Conservation (phyloP, 2,797 vertebrate species). For the Fratercula arctica region DNA sequence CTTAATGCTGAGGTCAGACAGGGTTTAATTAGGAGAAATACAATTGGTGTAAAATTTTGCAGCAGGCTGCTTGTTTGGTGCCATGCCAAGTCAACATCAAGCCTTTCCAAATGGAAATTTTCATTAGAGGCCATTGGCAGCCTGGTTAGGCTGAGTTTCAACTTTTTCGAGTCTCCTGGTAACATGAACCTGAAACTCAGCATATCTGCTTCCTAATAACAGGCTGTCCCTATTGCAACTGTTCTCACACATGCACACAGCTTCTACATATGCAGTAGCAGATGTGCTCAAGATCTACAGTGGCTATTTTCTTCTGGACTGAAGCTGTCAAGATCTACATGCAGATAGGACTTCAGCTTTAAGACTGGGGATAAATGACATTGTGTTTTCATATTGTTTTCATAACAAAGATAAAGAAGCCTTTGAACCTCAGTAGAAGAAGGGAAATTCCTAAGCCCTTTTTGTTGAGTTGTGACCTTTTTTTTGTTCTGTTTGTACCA, state of each 20-base stretch:
- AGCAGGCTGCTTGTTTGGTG: slow-evolving; percentile 81
- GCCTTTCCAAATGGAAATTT: slow-evolving; percentile 80
- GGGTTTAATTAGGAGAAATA: slow-evolving; percentile 95
- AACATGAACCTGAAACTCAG: slow-evolving; percentile 74
- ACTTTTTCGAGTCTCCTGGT: slow-evolving; percentile 74
- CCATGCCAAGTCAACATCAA: slow-evolving; percentile 81
- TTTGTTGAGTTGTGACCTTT: slow-evolving; percentile 2
- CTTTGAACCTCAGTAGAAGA: not conserved
- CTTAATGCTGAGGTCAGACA: slow-evolving; percentile 93
- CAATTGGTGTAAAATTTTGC: slow-evolving; percentile 84
- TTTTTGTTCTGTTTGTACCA: not conserved
- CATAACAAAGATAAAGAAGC: not conserved
- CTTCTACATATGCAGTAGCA: slow-evolving; percentile 18
- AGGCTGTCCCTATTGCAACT: slow-evolving; percentile 55
- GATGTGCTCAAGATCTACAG: not conserved
- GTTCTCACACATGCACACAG: slow-evolving; percentile 32
- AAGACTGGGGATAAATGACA: not conserved
- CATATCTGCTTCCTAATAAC: slow-evolving; percentile 70
- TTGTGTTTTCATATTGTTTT: not conserved
- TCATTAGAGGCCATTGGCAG: slow-evolving; percentile 79
- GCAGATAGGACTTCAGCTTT: not conserved
- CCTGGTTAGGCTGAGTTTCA: slow-evolving; percentile 77
- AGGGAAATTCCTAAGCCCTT: slow-evolving; percentile 11
- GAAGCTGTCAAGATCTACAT: not conserved
- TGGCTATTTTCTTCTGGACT: not conserved